Base-by-base conservation (phyloP, 2,113 vertebrate genomes). In the Urocitellus parryii region DNA sequence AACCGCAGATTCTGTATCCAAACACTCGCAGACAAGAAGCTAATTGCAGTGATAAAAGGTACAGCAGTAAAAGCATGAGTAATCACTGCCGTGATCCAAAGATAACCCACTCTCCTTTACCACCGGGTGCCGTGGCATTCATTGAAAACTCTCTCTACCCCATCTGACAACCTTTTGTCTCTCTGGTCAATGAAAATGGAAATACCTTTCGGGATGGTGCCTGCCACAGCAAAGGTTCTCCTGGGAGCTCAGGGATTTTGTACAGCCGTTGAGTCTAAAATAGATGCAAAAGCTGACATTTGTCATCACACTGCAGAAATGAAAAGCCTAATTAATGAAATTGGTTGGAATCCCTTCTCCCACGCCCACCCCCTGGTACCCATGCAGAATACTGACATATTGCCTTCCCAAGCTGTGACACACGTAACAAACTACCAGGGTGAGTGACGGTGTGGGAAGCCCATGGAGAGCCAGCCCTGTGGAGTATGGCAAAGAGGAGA, bases 11-110 rank as follows among this genome's bases (percentile, higher is more conserved):
- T 84, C 97, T 93, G 93, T 91, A 81, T 87, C 94, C 95, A 96
- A 97, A 96, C 96, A 95, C 67, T 90, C 2, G 2, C 91, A 91
- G 83, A 95, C 93, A 92, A 86, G 96, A 95, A 95, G 97, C 72
- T 93, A 96, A 96, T 84, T 93, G 91, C 87, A 63, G 72, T 5
- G 87, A 96, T 85, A 95, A 97, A 96, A 97, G 85, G 88, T 34
- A 22, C n/a, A 56, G 37, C 8, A 12, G 84, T 45, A 74, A 86
- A 92, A 80, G 94, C 73, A 65, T 56, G 91, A 79, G 83, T 93
- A n/a, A 94, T 93, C 24, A 0, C 80, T 73, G 91, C 83, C 5
- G 2, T 0, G 45, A 89, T 77, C 79, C 86, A 63, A 11, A 78
- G 86, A 68, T 27, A 86, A 63, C 89, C 79, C 25, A 68, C 88